phyloP scores from a whole-genome alignment of 2,113 vertebrate genomes.

The Thymallus thymallus region DNA sequence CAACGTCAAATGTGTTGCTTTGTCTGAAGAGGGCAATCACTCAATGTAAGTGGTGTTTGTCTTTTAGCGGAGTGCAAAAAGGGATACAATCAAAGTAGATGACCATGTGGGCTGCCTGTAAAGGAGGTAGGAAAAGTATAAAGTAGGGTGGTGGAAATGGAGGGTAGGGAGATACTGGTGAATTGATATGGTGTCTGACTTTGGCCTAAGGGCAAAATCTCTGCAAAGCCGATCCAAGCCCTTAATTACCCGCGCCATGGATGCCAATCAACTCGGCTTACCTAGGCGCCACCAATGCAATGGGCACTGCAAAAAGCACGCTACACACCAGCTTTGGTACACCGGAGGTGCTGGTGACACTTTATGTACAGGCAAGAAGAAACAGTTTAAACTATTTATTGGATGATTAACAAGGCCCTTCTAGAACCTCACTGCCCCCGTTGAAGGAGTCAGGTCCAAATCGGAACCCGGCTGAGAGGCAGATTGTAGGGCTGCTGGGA shows the following conservation, averaged over 20 bases:
- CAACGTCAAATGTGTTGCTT: constrained; percentile 37
- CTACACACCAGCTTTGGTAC: not conserved
- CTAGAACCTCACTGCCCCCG: constrained; percentile 25
- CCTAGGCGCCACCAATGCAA: constrained; percentile 30
- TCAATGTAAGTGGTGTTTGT: constrained; percentile 40
- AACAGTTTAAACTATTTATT: not conserved
- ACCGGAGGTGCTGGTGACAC: constrained; percentile 12
- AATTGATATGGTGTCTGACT: constrained; percentile 25
- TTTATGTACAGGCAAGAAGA: constrained; percentile 12
- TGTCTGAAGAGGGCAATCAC: constrained; percentile 35
- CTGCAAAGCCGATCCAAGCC: constrained; percentile 26
- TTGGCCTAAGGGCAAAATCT: constrained; percentile 29
- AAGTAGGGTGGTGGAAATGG: not conserved
- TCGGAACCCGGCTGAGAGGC: not conserved
- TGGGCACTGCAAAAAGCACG: constrained; percentile 33
- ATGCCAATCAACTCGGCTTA: constrained; percentile 42
- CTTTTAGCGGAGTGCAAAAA: constrained; percentile 22
- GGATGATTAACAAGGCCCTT: constrained; percentile 48
- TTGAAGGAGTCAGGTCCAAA: not conserved
- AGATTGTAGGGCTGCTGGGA: constrained; percentile 13
- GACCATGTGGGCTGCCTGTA: constrained; percentile 23
- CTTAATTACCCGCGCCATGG: constrained; percentile 46
- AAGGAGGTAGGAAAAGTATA: constrained; percentile 23
- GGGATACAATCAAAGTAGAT: constrained; percentile 34
- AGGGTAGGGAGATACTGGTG: constrained; percentile 8